Percentiles rank a stretch among this genome's conserved stretches.
Evolutionary conservation across 1,140 invertebrate genomes (phyloP).

Genomic region (Andricus grossulariae): DNA sequence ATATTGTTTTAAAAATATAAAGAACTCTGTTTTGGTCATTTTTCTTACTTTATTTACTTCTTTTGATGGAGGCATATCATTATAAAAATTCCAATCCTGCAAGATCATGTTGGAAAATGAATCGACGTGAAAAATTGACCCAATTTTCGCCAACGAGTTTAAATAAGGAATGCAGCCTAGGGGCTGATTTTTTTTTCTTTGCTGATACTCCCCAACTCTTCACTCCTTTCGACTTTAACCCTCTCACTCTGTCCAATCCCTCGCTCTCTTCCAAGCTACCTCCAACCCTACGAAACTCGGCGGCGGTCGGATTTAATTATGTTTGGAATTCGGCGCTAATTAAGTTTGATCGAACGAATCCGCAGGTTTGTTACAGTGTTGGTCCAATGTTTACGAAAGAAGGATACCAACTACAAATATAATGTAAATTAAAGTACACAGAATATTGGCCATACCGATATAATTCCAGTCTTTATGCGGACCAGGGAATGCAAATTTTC

Average conservation of each 20-base stretch:
- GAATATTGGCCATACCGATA: slow-evolving; percentile 32
- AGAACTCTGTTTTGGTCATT: no score
- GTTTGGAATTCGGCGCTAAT: slow-evolving; percentile 73
- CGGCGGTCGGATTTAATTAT: slow-evolving; percentile 71
- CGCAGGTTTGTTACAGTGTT: slow-evolving; percentile 69
- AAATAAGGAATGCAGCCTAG: slow-evolving; percentile 9
- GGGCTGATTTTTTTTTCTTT: slow-evolving; percentile 12
- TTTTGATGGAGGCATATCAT: no score
- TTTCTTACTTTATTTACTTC: no score
- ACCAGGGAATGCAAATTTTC: slow-evolving; percentile 36
- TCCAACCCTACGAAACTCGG: slow-evolving; percentile 46
- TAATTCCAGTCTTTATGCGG: slow-evolving; percentile 30
- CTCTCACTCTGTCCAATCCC: background rate
- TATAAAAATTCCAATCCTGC: background rate
- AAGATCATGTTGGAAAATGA: slow-evolving; percentile 33
- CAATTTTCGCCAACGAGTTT: slow-evolving; percentile 1
- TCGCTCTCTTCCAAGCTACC: background rate
- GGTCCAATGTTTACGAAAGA: slow-evolving; percentile 69
- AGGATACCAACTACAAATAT: slow-evolving; percentile 62
- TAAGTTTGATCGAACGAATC: slow-evolving; percentile 74
- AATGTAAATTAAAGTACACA: slow-evolving; percentile 69
- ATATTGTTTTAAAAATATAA: no score
- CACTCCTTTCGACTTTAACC: background rate
- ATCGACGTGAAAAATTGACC: slow-evolving; percentile 27
- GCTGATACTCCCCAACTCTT: slow-evolving; percentile 2